Evolutionary conservation across 2,113 vertebrate genomes (phyloP).

Genomic region (Emberiza fucata): DNA sequence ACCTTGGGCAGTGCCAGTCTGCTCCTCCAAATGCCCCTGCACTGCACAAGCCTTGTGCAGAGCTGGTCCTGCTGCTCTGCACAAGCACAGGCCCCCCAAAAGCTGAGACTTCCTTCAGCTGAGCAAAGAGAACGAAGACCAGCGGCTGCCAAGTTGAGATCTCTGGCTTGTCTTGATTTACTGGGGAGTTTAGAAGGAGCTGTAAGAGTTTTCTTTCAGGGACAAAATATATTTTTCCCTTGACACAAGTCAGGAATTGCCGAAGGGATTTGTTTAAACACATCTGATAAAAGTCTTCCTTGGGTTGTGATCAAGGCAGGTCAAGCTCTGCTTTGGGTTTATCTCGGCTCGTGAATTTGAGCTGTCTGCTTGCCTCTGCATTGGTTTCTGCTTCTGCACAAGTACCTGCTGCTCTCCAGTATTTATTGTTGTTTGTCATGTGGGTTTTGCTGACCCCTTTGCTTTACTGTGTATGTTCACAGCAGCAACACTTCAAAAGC

Average conservation of each 20-base stretch:
- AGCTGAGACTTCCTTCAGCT: not conserved
- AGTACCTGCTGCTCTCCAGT: not conserved
- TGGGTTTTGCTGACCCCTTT: not conserved
- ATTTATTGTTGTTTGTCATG: not conserved
- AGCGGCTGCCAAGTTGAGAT: rapidly evolving
- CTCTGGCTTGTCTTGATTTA: not conserved
- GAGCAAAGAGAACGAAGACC: not conserved
- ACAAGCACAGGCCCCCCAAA: not conserved
- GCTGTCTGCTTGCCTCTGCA: not conserved
- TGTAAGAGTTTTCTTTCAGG: not conserved
- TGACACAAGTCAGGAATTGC: not conserved
- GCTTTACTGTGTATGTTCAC: not conserved
- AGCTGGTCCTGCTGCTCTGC: not conserved
- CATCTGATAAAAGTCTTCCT: not conserved
- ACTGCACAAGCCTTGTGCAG: not conserved
- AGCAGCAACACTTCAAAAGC: not conserved
- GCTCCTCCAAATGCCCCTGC: not conserved
- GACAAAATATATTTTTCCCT: slow-evolving; percentile 1
- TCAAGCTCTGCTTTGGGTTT: not conserved
- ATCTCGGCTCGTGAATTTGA: not conserved
- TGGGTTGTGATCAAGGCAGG: not conserved
- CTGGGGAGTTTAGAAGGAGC: not conserved
- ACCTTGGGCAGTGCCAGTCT: not conserved
- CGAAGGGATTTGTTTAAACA: slow-evolving; percentile 15
- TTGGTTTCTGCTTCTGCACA: not conserved